Evolutionary conservation across 1,140 invertebrate species (phyloP).

Genomic region (Matsumurasca onukii): DNA sequence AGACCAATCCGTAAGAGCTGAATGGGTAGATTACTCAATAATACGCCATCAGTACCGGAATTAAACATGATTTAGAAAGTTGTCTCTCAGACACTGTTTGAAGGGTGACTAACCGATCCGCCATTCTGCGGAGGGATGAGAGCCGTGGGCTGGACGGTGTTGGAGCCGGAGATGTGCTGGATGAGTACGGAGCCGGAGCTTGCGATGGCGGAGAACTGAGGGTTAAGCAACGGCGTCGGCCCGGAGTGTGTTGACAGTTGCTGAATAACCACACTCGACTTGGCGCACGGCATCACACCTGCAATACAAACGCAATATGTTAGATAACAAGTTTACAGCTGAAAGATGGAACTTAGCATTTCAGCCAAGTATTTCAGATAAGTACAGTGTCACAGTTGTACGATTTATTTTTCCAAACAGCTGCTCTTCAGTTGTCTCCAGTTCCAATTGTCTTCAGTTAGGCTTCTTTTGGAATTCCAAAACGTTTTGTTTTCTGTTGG

Average conservation of each 20-base stretch:
- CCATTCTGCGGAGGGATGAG: conserved; percentile 17
- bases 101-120: conserved; percentile 12
- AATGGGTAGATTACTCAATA: no score
- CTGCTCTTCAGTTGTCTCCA: no score
- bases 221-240: conserved; percentile 12
- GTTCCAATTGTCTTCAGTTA: no score
- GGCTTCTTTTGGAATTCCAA: no score
- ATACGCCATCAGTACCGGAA: no score
- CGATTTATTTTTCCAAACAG: no score
- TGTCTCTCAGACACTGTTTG: no score
- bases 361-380: not conserved
- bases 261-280: conserved; percentile 29
- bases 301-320: no score
- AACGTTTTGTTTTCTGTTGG: no score
- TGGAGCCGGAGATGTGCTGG: conserved; percentile 30
- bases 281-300: conserved; percentile 34
- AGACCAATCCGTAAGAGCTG: no score
- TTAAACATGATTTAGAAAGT: no score
- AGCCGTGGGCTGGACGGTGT: conserved; percentile 18
- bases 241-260: conserved; percentile 27
- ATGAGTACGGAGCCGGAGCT: conserved; percentile 30
- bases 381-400: no score
- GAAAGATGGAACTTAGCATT: not conserved
- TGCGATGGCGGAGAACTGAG: conserved; percentile 30
- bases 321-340: not conserved